Base-by-base conservation (phyloP, 2,888 invertebrate species). In the Tupiocoris notatus region DNA sequence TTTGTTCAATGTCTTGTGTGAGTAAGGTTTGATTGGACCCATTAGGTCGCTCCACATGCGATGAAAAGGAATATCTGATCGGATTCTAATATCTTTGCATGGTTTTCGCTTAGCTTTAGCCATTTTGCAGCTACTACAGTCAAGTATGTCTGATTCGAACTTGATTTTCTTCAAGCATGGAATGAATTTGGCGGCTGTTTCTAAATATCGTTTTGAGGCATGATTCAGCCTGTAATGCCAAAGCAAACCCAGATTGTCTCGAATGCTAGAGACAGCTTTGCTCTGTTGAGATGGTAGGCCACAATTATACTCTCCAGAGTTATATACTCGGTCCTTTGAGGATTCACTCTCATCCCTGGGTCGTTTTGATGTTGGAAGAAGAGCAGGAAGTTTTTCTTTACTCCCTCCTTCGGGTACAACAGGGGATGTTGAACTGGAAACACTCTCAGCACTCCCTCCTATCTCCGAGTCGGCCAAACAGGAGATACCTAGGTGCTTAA, bases 31-130 rank as follows among this genome's bases (percentile, higher is more conserved):
- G 58, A 58, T 58, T 2, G 58, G 66, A 21, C 66, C 66, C 66
- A 66, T 66, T 16, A 66, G 66, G 39, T 66, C 66, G 66, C 66
- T 66, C 66, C 61, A 61, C 18, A 61, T 9, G 7, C 61, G 9
- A 12, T 12, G 18, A 17, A 61, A 61, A 7, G 17, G 12, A 9
- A 61, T 17, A 7, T 61, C 54, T 54, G 54, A 54, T 54, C 54
- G 7, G 12, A 12, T 12, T 54, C 54, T 7, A 12, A 54, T 12
- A 54, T 54, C 54, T 12, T 54, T 54, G 12, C 54, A 16, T 58
- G 58, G 58, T 18, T 58, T 16, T 17, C 16, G 16, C 16, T 16
- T 58, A 16, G 58, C 58, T 18, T 58, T 58, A 6, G 16, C 6
- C 6, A 58, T 58, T 58, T 58, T 58, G 58, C 58, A 58, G n/a